Evolutionary conservation across 2,797 vertebrate species (phyloP).

Genomic region (Sorex maritimensis): DNA sequence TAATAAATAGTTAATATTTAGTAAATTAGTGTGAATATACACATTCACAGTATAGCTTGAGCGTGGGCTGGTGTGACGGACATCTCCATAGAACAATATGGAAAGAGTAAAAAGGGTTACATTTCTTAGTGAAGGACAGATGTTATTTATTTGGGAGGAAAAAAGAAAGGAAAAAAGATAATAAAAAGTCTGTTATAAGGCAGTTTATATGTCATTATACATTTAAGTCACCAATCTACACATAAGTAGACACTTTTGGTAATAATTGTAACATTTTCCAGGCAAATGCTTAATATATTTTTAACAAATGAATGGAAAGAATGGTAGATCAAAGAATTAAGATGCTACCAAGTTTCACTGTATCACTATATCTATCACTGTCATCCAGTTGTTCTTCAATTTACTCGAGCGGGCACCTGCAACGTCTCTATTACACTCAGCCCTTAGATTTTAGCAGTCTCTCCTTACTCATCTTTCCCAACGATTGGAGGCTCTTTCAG

Average conservation of each 20-base stretch:
- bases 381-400: background rate
- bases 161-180: background rate
- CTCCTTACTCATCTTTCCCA: too few relatives aligned
- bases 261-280: constrained; percentile 9
- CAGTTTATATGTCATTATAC: background rate
- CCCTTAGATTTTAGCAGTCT: too few relatives aligned
- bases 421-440: too few relatives aligned
- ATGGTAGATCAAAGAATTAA: constrained; percentile 3
- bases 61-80: background rate
- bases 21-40: too few relatives aligned
- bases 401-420: too few relatives aligned
- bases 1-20: too few relatives aligned
- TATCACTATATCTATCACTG: too few relatives aligned
- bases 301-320: constrained; percentile 35
- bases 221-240: constrained; percentile 3
- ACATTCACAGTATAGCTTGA: background rate
- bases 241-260: background rate
- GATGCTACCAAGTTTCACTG: background rate
- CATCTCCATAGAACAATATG: background rate
- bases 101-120: background rate
- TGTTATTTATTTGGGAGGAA: background rate
- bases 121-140: background rate
- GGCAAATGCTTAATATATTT: background rate
- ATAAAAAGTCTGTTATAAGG: background rate
- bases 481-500: too few relatives aligned